Percentiles rank a stretch among this genome's conserved stretches.
Conservation (phyloP, 2,797 vertebrate genomes). For the Poeciliopsis infans region DNA sequence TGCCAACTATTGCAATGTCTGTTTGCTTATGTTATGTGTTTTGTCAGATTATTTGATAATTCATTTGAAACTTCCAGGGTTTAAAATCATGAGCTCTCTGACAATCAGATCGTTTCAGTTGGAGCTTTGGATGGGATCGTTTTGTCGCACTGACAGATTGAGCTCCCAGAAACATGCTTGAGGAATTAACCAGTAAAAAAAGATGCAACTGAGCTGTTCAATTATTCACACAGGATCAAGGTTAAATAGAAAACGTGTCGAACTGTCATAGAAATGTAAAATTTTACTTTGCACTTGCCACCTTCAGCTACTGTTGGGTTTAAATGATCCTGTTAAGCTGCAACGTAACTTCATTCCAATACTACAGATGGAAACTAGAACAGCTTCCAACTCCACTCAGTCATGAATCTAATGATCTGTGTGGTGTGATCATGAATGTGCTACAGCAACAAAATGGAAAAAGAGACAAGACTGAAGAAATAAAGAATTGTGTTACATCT, state of each 20-base stretch:
- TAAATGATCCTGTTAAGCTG: not conserved
- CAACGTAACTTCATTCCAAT: not conserved
- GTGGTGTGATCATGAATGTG: not conserved
- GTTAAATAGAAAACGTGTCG: not conserved
- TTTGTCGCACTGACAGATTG: not conserved
- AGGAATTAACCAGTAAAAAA: not conserved
- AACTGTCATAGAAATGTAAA: not conserved
- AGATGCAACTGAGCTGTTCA: no score
- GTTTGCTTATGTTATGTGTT: not conserved
- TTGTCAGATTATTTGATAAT: not conserved
- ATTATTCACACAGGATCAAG: not conserved
- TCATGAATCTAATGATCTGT: not conserved
- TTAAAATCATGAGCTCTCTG: not conserved
- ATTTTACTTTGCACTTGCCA: not conserved
- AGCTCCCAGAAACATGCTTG: not conserved
- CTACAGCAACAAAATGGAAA: not conserved
- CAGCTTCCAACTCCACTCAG: not conserved
- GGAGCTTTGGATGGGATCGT: not conserved
- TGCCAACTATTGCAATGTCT: not conserved
- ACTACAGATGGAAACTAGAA: not conserved
- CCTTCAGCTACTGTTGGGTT: not conserved
- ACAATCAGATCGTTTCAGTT: conserved; percentile 1
- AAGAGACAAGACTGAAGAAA: not conserved
- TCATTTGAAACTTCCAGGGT: not conserved
- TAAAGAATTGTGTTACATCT: not conserved